Evolutionary conservation across 2,888 invertebrate genomes (phyloP).

Genomic region (Metallyticus violacea): DNA sequence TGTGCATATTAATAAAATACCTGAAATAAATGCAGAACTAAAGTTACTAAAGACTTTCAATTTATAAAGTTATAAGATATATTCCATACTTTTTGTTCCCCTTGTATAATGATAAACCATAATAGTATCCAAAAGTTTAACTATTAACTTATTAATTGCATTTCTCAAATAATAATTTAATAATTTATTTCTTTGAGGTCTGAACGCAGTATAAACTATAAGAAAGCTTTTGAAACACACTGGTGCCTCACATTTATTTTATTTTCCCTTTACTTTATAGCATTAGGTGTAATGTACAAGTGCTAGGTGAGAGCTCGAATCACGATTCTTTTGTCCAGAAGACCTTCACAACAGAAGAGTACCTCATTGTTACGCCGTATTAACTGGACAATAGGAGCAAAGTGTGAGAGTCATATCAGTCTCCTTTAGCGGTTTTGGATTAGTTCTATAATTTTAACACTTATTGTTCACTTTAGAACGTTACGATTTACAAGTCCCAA

Average conservation of each 20-base stretch:
- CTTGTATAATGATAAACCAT: no score
- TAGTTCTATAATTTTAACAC: background rate
- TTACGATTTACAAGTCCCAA: background rate
- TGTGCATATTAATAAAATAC: no score
- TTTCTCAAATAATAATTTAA: no score
- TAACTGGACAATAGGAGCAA: background rate
- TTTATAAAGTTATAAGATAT: no score
- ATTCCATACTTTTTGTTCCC: no score
- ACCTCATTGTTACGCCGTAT: background rate
- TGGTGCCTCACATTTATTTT: background rate
- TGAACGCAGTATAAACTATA: background rate
- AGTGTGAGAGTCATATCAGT: background rate
- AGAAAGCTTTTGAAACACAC: background rate
- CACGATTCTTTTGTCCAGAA: background rate
- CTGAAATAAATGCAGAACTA: no score
- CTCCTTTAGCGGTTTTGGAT: background rate
- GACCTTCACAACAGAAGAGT: background rate
- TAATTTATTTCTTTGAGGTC: background rate
- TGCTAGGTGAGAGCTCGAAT: background rate
- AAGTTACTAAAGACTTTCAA: no score
- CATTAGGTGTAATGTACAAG: background rate
- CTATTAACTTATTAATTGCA: no score
- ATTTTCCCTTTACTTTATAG: background rate
- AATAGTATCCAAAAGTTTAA: no score
- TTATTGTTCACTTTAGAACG: background rate